Percentiles rank a stretch among this genome's conserved stretches.
phyloP scores from a whole-genome alignment of 2,888 invertebrate species.

The Aporophyla lueneburgensis region DNA sequence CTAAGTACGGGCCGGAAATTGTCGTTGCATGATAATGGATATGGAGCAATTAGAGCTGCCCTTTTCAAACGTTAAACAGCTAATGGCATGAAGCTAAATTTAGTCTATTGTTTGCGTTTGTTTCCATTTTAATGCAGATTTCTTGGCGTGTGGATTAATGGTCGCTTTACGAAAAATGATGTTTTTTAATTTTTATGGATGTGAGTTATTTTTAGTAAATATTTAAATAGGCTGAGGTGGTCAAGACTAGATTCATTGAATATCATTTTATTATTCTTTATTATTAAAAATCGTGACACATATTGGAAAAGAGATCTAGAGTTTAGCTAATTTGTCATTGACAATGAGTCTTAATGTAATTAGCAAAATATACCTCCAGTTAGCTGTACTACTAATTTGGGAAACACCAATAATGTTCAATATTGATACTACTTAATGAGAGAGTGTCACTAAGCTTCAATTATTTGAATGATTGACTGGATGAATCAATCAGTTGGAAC shows the following conservation, averaged over 20 bases:
- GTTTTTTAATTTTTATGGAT: not conserved
- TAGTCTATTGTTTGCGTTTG: slow-evolving; percentile 25
- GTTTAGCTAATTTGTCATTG: not conserved
- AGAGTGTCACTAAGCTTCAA: not conserved
- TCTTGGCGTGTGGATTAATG: not conserved
- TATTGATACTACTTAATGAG: slow-evolving; percentile 3
- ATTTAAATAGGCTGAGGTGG: not conserved
- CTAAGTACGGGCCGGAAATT: slow-evolving; percentile 51
- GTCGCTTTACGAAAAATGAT: slow-evolving; percentile 6
- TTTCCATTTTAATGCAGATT: slow-evolving; percentile 8
- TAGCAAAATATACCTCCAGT: not conserved
- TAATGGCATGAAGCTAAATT: slow-evolving; percentile 33
- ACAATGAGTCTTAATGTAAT: too few relatives aligned
- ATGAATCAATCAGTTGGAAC: not conserved
- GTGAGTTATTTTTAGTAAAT: not conserved
- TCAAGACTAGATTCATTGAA: too few relatives aligned
- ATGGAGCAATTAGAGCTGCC: slow-evolving; percentile 49
- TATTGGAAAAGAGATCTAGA: not conserved
- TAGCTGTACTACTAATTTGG: slow-evolving; percentile 1
- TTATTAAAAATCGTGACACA: too few relatives aligned
- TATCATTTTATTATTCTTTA: too few relatives aligned
- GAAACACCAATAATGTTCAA: slow-evolving; percentile 8
- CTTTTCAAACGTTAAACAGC: slow-evolving; percentile 33
- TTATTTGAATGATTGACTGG: not conserved
- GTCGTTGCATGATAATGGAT: slow-evolving; percentile 57